phyloP scores from a whole-genome alignment of 2,888 invertebrate species.

The Agonopterix subpropinquella region DNA sequence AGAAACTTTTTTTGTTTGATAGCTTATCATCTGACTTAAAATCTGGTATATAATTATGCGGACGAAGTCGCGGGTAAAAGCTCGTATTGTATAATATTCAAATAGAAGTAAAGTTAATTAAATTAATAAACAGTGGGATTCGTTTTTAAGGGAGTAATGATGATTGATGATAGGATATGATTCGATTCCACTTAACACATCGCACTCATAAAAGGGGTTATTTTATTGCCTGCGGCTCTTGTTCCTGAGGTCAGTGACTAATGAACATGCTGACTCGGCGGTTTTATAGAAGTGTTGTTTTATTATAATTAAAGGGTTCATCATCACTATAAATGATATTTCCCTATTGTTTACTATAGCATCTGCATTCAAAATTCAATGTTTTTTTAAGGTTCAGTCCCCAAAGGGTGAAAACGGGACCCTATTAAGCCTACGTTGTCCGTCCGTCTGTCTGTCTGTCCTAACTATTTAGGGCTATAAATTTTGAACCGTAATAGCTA shows the following conservation, averaged over 20 bases:
- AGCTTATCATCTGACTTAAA: too few species aligned
- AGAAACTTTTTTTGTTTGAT: too few species aligned
- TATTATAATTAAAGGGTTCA: conserved; percentile 30
- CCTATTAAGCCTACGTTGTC: too few species aligned
- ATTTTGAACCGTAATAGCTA: too few species aligned
- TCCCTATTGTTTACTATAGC: background rate
- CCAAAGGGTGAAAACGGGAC: too few species aligned
- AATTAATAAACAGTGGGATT: conserved; percentile 40
- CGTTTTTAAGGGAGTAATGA: conserved; percentile 54
- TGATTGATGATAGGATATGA: conserved; percentile 72
- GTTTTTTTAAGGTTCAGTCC: too few species aligned
- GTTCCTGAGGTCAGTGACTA: conserved; percentile 65
- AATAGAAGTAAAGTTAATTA: conserved; percentile 24
- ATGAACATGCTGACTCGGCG: conserved; percentile 60
- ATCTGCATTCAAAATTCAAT: too few species aligned
- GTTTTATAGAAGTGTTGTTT: conserved; percentile 45
- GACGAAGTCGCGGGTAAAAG: too few species aligned
- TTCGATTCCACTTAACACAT: conserved; percentile 72
- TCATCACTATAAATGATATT: conserved; percentile 8
- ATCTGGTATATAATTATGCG: too few species aligned
- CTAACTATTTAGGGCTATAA: too few species aligned
- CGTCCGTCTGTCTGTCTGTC: too few species aligned
- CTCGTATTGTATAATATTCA: too few species aligned
- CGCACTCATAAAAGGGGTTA: conserved; percentile 57
- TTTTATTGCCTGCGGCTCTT: conserved; percentile 60